Evolutionary conservation across 2,113 vertebrate genomes (phyloP).

Genomic region (Pungitius pungitius): DNA sequence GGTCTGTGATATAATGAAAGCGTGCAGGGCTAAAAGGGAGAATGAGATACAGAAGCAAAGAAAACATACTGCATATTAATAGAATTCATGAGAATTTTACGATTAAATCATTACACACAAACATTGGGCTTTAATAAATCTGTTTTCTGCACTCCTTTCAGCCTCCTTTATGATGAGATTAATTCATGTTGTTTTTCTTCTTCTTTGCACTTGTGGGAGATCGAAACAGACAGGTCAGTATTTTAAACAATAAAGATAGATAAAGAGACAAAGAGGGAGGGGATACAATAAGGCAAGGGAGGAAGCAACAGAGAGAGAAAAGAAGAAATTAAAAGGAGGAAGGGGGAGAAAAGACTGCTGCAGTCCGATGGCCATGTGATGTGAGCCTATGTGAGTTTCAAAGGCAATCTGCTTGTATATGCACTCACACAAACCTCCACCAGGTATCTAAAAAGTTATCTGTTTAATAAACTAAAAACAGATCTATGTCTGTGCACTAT

Average conservation of each 20-base stretch:
- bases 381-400: slow-evolving; percentile 18
- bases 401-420: slow-evolving; percentile 23
- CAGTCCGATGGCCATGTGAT: slow-evolving; percentile 34
- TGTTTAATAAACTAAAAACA: slow-evolving; percentile 42
- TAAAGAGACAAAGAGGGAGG: background rate
- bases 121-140: slow-evolving; percentile 14
- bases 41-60: slow-evolving; percentile 38
- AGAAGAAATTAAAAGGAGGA: background rate
- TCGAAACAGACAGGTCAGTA: slow-evolving; percentile 53
- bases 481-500: background rate
- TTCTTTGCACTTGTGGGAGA: slow-evolving; percentile 41
- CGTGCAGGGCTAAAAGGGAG: slow-evolving; percentile 13
- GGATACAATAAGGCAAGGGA: background rate
- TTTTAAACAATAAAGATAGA: slow-evolving; percentile 30
- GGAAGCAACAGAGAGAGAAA: background rate
- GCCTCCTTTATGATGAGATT: slow-evolving; percentile 13
- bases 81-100: background rate
- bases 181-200: slow-evolving; percentile 23
- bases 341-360: background rate
- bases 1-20: slow-evolving; percentile 57
- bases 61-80: slow-evolving; percentile 21
- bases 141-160: slow-evolving; percentile 12
- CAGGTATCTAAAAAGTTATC: slow-evolving; percentile 35
- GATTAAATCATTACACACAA: background rate
- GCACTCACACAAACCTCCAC: slow-evolving; percentile 11